Base-by-base conservation (phyloP, 1,140 invertebrate species). In the Galleria mellonella region DNA sequence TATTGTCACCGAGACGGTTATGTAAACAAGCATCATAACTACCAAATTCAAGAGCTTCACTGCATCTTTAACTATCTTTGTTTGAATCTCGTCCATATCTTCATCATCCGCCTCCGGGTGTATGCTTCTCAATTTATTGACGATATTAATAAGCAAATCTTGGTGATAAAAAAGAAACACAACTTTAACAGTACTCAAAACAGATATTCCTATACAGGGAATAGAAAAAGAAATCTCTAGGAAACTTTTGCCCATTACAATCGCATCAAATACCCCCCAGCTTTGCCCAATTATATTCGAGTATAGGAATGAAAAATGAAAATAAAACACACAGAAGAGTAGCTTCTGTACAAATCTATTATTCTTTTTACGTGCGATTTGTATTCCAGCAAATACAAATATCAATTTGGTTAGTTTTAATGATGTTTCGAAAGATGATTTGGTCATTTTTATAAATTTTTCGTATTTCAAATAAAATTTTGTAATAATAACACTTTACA, bases 151-250 rank as follows among this genome's bases (percentile, higher is more conserved):
- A 1, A 66, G 9, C 10, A 47, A 49, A 10, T 52, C 39, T 43
- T 46, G 47, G 13, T 67, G 51, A 0, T 47, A 10, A 17, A 54
- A 56, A 2, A 73, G 13, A 4, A 46, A 51, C 5, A 55, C 10
- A 0, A 39, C 33, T 56, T 67, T 70, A 5, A 52, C 39, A 7
- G 61, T 58, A 0, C 49, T 36, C 9, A 73, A 51, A 5, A 64
- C 23, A 30, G 59, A 55, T 1, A 70, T 53, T 5, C 61, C 56
- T 1, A 50, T 47, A 32, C 63, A 67, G 3, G 69, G 70, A 2
- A 45, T 43, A 1, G 60, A 47, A 14, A 62, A 45, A 7, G 62
- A 63, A 0, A 71, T 27, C 39, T 71, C 56, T 7, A 57, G 43
- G 11, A 74, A 58, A 28, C 47, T 57, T 9, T 55, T 55, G 1